phyloP scores from a whole-genome alignment of 1,140 invertebrate species.

The Drosophila ohnishii region DNA sequence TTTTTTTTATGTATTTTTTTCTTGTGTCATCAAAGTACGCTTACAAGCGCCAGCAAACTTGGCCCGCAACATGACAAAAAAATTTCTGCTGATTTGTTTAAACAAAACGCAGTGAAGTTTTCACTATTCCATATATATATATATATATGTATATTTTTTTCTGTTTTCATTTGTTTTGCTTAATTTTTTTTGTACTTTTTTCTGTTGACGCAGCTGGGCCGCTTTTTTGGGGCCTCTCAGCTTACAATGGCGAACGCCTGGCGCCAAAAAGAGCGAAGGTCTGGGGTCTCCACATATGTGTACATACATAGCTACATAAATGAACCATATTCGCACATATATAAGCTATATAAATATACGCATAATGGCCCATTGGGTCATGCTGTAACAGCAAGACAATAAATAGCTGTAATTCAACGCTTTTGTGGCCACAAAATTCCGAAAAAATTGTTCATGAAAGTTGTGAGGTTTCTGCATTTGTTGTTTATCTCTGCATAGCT shows the following conservation, averaged over 20 bases:
- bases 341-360: constrained; percentile 6
- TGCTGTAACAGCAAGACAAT: constrained; percentile 31
- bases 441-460: neutral
- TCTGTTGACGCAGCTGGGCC: constrained; percentile 69
- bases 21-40: constrained; percentile 40
- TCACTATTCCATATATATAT: constrained; percentile 1
- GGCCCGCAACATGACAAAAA: constrained; percentile 57
- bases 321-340: neutral
- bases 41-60: constrained; percentile 74
- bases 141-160: neutral
- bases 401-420: constrained; percentile 46
- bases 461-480: neutral
- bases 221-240: constrained; percentile 48
- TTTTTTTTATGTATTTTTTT: constrained; percentile 17
- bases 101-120: constrained; percentile 48
- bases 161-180: constrained; percentile 16
- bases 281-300: constrained; percentile 16
- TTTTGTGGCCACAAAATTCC: constrained; percentile 29
- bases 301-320: neutral
- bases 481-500: neutral
- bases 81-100: constrained; percentile 69
- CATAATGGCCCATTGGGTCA: constrained; percentile 18
- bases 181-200: constrained; percentile 16
- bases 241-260: constrained; percentile 56
- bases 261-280: constrained; percentile 61